A percentile compares a stretch with the other conserved stretches of the same genome.
Evolutionary conservation across 2,888 invertebrate genomes (phyloP).

Genomic region (Spicauda simplicius): DNA sequence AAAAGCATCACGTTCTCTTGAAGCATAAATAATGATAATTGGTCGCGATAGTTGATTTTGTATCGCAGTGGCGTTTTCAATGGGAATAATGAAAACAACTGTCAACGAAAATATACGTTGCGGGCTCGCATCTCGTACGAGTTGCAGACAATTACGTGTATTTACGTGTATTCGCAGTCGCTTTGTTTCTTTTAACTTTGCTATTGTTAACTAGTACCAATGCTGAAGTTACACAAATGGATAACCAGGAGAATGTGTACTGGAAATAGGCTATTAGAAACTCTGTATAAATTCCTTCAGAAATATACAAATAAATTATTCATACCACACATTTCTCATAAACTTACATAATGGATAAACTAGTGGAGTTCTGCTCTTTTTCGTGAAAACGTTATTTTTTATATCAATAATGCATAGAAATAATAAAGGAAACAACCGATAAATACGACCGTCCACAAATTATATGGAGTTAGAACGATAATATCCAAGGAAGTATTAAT

Average conservation of each 20-base stretch:
- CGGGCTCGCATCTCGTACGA: neutral
- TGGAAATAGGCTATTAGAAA: neutral
- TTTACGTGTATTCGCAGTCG: neutral
- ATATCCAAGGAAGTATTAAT: too few species aligned
- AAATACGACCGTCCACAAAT: neutral
- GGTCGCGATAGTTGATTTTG: neutral
- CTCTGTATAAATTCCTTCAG: neutral
- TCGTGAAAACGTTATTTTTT: neutral
- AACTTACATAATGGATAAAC: neutral
- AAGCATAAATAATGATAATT: conserved; percentile 1
- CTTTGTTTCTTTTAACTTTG: neutral
- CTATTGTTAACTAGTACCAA: neutral
- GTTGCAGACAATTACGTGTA: neutral
- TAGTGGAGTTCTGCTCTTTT: neutral
- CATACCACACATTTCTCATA: neutral
- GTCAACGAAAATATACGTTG: neutral
- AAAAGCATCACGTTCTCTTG: neutral
- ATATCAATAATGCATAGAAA: neutral
- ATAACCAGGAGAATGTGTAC: neutral
- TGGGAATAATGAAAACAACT: neutral
- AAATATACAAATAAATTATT: neutral
- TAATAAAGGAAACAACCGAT: neutral
- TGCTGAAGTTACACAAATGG: neutral
- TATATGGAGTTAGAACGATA: too few species aligned
- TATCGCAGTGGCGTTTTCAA: conserved; percentile 1